These are phyloP conservation scores for Amblyjoppa fuscipennis DNA, from an alignment of 2,888 invertebrate species.

Conservation along the genomic window DNA sequence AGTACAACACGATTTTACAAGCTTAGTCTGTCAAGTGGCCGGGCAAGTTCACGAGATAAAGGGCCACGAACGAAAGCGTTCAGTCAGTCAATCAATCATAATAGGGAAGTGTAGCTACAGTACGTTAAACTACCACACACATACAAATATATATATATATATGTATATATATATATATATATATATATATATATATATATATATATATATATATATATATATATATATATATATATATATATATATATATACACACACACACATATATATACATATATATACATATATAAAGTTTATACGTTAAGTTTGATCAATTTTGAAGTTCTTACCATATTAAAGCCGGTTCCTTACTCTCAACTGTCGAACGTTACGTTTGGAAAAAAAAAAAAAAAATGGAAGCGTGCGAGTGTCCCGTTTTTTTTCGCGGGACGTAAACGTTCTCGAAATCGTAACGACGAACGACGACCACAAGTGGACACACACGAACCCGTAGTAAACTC, in stretches of 20 bases:
- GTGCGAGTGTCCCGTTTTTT: background rate
- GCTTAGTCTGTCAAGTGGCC: background rate
- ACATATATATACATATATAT: background rate
- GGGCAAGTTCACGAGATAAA: slow-evolving; percentile 40
- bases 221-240: background rate
- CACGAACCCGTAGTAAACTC: slow-evolving; percentile 39
- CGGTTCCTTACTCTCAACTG: slow-evolving; percentile 30
- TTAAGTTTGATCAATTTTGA: background rate
- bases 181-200: background rate
- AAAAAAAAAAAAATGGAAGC: slow-evolving; percentile 7
- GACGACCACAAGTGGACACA: background rate
- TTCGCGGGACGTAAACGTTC: background rate
- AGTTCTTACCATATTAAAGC: slow-evolving; percentile 35
- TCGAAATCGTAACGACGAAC: background rate
- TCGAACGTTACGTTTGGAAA: background rate
- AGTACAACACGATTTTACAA: background rate
- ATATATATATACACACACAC: background rate
- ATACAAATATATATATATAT: background rate
- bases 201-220: background rate
- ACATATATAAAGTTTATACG: background rate
- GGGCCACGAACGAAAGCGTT: slow-evolving; percentile 11
- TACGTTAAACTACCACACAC: background rate
- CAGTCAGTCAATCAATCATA: slow-evolving; percentile 33
- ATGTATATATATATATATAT: background rate
- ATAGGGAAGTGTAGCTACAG: slow-evolving; percentile 29